Evolutionary conservation across 2,888 invertebrate genomes (phyloP).

Genomic region (Pterostichus madidus): DNA sequence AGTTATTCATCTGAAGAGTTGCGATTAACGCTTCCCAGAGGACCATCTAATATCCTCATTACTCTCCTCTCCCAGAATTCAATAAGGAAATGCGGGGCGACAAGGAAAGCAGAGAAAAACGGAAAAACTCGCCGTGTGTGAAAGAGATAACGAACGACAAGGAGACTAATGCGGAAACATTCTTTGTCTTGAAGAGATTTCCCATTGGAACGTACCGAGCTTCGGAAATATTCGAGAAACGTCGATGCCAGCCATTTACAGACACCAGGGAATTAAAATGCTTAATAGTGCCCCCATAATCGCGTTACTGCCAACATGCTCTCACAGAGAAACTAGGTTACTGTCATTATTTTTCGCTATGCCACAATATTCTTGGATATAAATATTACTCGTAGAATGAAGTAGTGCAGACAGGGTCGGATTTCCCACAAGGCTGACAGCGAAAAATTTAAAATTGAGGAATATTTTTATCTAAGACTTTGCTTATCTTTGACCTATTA

Average conservation of each 20-base stretch:
- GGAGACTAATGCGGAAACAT: slow-evolving; percentile 59
- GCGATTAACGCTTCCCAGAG: slow-evolving; percentile 60
- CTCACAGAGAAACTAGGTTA: not conserved
- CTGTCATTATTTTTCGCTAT: not conserved
- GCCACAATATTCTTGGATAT: not conserved
- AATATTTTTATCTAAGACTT: too few species aligned
- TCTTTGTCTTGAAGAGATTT: slow-evolving; percentile 56
- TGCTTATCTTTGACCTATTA: too few species aligned
- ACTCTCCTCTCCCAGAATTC: slow-evolving; percentile 59
- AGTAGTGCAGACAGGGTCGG: not conserved
- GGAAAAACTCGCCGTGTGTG: slow-evolving; percentile 31
- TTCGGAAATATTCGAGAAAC: slow-evolving; percentile 35
- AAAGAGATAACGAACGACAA: slow-evolving; percentile 47
- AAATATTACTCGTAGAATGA: not conserved
- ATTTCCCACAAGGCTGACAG: too few species aligned
- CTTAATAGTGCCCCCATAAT: slow-evolving; percentile 15
- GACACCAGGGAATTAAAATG: slow-evolving; percentile 27
- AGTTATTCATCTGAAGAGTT: slow-evolving; percentile 40
- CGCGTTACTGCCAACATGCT: not conserved
- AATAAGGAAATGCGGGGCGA: slow-evolving; percentile 56
- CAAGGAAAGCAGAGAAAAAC: not conserved
- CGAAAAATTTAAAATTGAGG: too few species aligned
- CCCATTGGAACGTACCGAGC: slow-evolving; percentile 38
- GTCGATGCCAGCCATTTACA: slow-evolving; percentile 12
- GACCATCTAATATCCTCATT: slow-evolving; percentile 58